Percentiles rank a stretch among this genome's conserved stretches.
Conservation (phyloP, 2,797 vertebrate species). For the Scyliorhinus canicula region DNA sequence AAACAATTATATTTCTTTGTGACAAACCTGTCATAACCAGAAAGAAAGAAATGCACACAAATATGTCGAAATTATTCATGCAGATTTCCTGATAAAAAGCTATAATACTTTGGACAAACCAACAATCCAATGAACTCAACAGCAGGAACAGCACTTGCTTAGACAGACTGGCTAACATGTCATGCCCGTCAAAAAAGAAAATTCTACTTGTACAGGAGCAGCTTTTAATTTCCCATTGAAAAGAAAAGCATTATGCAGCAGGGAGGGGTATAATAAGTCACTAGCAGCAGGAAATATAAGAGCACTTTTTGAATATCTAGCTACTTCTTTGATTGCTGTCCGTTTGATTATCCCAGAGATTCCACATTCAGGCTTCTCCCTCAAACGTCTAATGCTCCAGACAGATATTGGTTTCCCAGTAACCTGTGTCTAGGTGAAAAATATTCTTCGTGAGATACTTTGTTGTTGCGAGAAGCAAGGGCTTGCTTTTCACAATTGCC, state of each 20-base stretch:
- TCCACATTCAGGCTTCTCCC: neutral
- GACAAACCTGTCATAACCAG: neutral
- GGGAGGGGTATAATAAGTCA: neutral
- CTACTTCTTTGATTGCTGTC: neutral
- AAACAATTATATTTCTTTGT: neutral
- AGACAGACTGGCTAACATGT: neutral
- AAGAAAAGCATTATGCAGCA: neutral
- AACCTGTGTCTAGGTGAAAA: no score
- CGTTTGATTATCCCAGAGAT: neutral
- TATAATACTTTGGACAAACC: neutral
- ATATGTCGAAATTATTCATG: neutral
- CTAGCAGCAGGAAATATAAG: conserved; percentile 32
- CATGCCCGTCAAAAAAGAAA: neutral
- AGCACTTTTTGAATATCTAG: conserved; percentile 31
- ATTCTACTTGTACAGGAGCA: neutral
- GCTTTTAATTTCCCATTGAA: neutral
- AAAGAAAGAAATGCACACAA: neutral
- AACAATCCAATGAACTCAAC: conserved; percentile 27
- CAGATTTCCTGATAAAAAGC: neutral
- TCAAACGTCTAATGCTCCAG: neutral
- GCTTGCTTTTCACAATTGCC: neutral
- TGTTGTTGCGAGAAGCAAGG: neutral
- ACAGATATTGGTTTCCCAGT: neutral
- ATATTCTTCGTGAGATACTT: neutral
- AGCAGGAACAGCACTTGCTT: neutral